phyloP scores from a whole-genome alignment of 92 coral and sea anemone species.

The Hydrozoanthus gracilis region DNA sequence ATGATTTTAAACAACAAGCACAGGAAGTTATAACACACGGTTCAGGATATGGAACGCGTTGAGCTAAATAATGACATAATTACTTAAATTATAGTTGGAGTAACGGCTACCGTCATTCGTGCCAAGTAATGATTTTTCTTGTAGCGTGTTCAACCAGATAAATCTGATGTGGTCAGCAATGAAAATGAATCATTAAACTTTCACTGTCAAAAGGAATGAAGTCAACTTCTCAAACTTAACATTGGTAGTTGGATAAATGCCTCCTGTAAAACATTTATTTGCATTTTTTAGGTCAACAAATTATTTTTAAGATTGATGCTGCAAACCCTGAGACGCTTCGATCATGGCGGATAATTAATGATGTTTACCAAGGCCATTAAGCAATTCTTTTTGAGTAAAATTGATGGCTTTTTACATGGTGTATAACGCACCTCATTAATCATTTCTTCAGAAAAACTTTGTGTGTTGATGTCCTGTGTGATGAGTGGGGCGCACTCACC shows the following conservation, averaged over 20 bases:
- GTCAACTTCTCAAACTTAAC: background rate
- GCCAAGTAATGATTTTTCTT: constrained; percentile 1
- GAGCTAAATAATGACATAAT: constrained; percentile 12
- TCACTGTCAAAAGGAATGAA: background rate
- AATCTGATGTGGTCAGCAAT: background rate
- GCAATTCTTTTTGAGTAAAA: constrained; percentile 40
- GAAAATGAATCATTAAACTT: background rate
- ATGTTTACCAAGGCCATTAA: constrained; percentile 48
- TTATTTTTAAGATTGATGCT: background rate
- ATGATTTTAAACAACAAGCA: background rate
- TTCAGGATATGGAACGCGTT: background rate
- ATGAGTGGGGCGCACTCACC: constrained; percentile 17
- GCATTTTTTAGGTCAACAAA: background rate
- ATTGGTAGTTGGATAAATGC: background rate
- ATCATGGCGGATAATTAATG: constrained; percentile 44
- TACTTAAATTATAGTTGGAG: constrained; percentile 12
- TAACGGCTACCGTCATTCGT: background rate
- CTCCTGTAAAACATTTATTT: background rate
- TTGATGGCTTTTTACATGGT: constrained; percentile 45
- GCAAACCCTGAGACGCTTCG: constrained; percentile 36
- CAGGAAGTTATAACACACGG: background rate
- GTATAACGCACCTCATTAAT: constrained; percentile 48
- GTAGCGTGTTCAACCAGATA: background rate
- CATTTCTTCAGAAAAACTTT: constrained; percentile 13
- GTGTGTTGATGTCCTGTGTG: constrained; percentile 5